These are phyloP conservation scores for Callionymus lyra DNA, from an alignment of 2,113 vertebrate species.

Conservation along the genomic window DNA sequence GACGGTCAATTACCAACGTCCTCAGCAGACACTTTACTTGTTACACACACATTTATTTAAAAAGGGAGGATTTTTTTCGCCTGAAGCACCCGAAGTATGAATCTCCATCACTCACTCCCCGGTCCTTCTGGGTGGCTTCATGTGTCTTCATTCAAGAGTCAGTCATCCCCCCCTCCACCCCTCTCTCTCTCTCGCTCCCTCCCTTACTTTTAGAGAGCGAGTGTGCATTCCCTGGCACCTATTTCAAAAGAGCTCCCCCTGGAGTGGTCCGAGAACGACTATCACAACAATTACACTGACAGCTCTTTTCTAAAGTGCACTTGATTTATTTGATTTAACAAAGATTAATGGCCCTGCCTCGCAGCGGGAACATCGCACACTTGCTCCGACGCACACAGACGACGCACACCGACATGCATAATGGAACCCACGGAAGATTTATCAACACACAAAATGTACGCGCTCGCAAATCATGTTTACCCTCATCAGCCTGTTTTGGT, in stretches of 20 bases:
- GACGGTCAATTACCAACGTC: no score
- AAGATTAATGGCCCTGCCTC: constrained; percentile 55
- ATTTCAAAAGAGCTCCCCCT: constrained; percentile 47
- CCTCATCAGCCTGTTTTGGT: background rate
- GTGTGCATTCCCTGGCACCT: constrained; percentile 46
- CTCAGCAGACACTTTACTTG: no score
- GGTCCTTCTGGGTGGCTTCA: constrained; percentile 20
- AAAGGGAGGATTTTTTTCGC: no score
- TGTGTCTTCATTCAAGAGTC: constrained; percentile 21
- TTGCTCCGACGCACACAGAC: constrained; percentile 13
- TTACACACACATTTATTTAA: no score
- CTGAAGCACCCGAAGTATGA: no score
- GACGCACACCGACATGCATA: constrained; percentile 18
- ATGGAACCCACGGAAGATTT: constrained; percentile 6
- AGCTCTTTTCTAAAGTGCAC: constrained; percentile 62
- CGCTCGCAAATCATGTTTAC: constrained; percentile 15
- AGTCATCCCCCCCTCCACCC: no score
- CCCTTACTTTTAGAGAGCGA: constrained; percentile 15
- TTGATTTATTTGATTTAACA: constrained; percentile 64
- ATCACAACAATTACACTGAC: constrained; percentile 62
- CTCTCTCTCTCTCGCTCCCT: no score
- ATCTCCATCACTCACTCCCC: constrained; percentile 17
- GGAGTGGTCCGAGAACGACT: constrained; percentile 43
- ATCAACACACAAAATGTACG: constrained; percentile 3
- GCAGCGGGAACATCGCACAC: constrained; percentile 15